A percentile compares a stretch with the other conserved stretches of the same genome.
phyloP scores from a whole-genome alignment of 2,888 invertebrate genomes.

The Crepidodera aurea region DNA sequence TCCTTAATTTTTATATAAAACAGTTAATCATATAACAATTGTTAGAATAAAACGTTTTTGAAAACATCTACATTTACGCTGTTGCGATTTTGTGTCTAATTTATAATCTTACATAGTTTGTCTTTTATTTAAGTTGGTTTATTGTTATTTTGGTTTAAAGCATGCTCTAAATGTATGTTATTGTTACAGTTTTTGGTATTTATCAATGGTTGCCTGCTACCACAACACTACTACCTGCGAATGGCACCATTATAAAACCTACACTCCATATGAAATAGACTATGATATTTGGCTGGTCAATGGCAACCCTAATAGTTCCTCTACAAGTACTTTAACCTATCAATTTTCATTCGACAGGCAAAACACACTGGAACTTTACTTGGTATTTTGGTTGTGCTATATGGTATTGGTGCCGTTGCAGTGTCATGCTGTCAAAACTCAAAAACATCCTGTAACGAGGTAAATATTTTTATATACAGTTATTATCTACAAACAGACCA shows the following conservation, averaged over 20 bases:
- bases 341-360: constrained; percentile 96
- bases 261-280: constrained; percentile 63
- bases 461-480: background rate
- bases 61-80: no score
- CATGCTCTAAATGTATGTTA: no score
- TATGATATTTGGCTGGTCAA: constrained; percentile 98
- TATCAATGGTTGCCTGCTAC: constrained; percentile 93
- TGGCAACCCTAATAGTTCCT: constrained; percentile 89
- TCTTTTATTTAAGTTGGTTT: no score
- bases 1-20: no score
- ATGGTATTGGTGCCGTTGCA: constrained; percentile 85
- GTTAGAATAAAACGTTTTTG: no score
- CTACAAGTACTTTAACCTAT: constrained; percentile 88
- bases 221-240: constrained; percentile 80
- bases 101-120: no score
- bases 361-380: constrained; percentile 89
- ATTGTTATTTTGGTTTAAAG: no score
- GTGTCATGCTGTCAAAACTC: constrained; percentile 87
- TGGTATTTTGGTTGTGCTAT: constrained; percentile 87
- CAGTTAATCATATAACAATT: no score
- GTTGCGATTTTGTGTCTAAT: no score
- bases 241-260: constrained; percentile 80
- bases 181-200: constrained; percentile 87
- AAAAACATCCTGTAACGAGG: constrained; percentile 86
- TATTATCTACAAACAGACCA: no score